phyloP scores from a whole-genome alignment of 1,140 invertebrate genomes.

The Caerostris darwini region DNA sequence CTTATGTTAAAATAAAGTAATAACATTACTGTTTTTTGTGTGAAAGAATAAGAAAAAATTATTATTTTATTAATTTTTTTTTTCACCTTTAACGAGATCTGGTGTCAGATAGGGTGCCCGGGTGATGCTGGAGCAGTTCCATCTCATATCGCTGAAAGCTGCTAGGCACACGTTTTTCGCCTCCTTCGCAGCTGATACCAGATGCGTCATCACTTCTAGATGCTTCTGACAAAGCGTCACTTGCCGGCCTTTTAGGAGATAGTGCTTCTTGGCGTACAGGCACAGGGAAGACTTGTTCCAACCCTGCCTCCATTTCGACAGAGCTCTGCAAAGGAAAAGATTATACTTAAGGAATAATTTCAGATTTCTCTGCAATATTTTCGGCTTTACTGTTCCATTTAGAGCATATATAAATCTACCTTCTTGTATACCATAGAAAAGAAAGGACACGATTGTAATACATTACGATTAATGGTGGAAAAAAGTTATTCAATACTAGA shows the following conservation, averaged over 20 bases:
- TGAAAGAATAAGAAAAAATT: not conserved
- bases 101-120: constrained; percentile 87
- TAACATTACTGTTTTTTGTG: too few species aligned
- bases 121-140: constrained; percentile 93
- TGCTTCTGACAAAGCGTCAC: constrained; percentile 86
- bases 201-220: constrained; percentile 89
- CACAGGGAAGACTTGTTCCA: constrained; percentile 80
- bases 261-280: constrained; percentile 82
- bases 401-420: too few species aligned
- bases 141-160: constrained; percentile 88
- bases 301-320: constrained; percentile 59
- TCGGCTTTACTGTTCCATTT: too few species aligned
- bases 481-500: too few species aligned
- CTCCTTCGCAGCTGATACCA: constrained; percentile 87
- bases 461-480: too few species aligned
- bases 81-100: constrained; percentile 89
- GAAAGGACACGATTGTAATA: too few species aligned
- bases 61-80: not conserved
- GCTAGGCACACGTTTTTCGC: constrained; percentile 88
- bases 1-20: too few species aligned
- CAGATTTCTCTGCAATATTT: too few species aligned
- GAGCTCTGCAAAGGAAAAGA: constrained; percentile 59
- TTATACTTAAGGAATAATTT: too few species aligned
- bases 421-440: too few species aligned
- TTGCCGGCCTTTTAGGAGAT: constrained; percentile 85